phyloP scores from a whole-genome alignment of 2,888 invertebrate genomes.

The Trichopoda pennipes region DNA sequence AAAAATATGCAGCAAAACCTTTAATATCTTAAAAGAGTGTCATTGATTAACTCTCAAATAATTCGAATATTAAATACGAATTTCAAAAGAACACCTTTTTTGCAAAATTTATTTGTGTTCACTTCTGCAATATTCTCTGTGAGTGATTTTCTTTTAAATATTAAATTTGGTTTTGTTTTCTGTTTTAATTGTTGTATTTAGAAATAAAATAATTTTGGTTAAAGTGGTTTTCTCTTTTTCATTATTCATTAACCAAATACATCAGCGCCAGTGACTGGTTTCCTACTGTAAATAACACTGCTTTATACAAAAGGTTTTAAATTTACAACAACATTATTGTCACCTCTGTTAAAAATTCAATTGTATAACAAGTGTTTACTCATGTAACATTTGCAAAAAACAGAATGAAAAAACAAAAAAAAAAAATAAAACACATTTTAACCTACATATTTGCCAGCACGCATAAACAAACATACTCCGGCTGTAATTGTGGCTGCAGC shows the following conservation, averaged over 20 bases:
- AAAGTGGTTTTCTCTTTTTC: not conserved
- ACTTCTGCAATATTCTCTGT: conserved; percentile 3
- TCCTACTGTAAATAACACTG: not conserved
- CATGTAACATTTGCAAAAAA: not conserved
- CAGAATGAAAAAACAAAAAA: no score
- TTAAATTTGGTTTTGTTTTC: conserved; percentile 36
- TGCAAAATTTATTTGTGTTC: not conserved
- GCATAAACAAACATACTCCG: not conserved
- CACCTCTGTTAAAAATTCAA: not conserved
- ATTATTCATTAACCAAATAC: conserved; percentile 24
- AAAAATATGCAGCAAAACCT: no score
- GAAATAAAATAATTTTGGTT: conserved; percentile 30
- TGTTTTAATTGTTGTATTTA: conserved; percentile 25
- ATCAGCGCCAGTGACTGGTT: not conserved
- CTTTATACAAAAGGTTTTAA: not conserved
- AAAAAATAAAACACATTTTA: not conserved
- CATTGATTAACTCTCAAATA: no score
- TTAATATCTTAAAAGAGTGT: no score
- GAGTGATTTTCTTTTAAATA: conserved; percentile 2
- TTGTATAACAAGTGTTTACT: not conserved
- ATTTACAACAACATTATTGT: not conserved
- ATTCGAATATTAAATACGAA: no score
- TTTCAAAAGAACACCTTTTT: no score
- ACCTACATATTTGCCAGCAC: not conserved
- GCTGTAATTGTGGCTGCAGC: not conserved